Percentiles rank a stretch among this genome's conserved stretches.
phyloP scores from a whole-genome alignment of 2,797 vertebrate genomes.

The Tapirus indicus region DNA sequence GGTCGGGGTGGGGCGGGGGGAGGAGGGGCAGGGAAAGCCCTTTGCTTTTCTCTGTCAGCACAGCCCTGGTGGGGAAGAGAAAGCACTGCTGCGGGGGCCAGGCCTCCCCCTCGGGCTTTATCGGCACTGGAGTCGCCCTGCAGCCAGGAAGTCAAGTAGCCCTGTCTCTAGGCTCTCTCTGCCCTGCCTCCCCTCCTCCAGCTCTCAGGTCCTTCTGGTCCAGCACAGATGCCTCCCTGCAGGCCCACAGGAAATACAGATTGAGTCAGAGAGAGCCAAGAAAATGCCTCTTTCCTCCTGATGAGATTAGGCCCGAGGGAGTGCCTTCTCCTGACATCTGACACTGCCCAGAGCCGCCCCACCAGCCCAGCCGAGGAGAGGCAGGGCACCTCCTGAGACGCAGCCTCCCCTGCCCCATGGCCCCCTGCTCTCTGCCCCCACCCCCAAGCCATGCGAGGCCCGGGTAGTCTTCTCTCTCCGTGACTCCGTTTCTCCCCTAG shows the following conservation, averaged over 20 bases:
- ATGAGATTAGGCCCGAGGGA: conserved; percentile 58
- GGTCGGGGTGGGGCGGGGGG: background rate
- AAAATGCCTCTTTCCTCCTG: conserved; percentile 56
- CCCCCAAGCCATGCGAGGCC: background rate
- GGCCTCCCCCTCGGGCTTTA: accelerated
- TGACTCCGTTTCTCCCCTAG: background rate
- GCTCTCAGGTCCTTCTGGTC: background rate
- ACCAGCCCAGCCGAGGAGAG: background rate
- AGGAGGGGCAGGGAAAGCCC: background rate
- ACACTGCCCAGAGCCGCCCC: conserved; percentile 23
- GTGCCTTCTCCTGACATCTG: background rate
- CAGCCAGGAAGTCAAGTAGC: background rate
- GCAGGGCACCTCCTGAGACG: background rate
- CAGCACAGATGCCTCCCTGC: conserved; percentile 17
- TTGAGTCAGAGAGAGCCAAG: conserved; percentile 32
- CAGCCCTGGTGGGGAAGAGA: background rate
- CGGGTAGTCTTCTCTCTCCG: background rate
- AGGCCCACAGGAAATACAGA: conserved; percentile 65
- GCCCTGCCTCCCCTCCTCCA: background rate
- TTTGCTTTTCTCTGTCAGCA: background rate
- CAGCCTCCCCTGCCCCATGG: accelerated
- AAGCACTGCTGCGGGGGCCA: background rate
- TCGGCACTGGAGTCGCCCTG: background rate
- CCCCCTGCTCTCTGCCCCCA: background rate
- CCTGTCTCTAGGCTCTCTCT: background rate